phyloP scores from a whole-genome alignment of 2,888 invertebrate species.

The Chaetoderma sp. region DNA sequence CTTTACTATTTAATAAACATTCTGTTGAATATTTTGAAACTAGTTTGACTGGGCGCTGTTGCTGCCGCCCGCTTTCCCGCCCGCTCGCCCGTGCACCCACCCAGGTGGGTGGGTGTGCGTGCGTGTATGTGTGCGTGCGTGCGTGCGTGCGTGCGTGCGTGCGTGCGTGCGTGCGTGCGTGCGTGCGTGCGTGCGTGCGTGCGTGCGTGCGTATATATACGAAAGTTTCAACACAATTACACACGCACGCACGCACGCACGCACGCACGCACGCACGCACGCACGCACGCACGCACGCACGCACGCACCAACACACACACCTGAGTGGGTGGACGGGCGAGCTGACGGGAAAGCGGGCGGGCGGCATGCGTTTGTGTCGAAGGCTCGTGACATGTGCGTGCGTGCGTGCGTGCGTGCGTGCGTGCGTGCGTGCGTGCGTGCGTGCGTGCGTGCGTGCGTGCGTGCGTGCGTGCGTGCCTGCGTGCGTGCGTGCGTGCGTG shows the following conservation, averaged over 20 bases:
- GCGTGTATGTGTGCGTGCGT: neutral
- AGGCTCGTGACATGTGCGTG: neutral
- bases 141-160: neutral
- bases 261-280: neutral
- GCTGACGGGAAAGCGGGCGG: too few species aligned
- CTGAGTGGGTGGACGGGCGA: too few species aligned
- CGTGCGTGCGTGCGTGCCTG: neutral
- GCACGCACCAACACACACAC: too few species aligned
- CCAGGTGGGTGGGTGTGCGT: slow-evolving; percentile 3
- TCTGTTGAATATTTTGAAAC: too few species aligned
- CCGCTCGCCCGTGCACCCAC: too few species aligned
- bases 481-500: too few species aligned
- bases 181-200: neutral
- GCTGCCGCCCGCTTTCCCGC: too few species aligned
- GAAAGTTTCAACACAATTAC: neutral
- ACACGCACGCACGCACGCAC: neutral
- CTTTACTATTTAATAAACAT: too few species aligned
- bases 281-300: too few species aligned
- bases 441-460: slow-evolving; percentile 17
- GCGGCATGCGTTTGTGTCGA: too few species aligned
- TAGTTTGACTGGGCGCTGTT: too few species aligned
- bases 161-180: neutral
- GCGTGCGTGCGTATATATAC: neutral
- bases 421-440: slow-evolving; percentile 13
- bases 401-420: neutral